phyloP scores from a whole-genome alignment of 2,888 invertebrate species.

The Erpobdella octoculata region DNA sequence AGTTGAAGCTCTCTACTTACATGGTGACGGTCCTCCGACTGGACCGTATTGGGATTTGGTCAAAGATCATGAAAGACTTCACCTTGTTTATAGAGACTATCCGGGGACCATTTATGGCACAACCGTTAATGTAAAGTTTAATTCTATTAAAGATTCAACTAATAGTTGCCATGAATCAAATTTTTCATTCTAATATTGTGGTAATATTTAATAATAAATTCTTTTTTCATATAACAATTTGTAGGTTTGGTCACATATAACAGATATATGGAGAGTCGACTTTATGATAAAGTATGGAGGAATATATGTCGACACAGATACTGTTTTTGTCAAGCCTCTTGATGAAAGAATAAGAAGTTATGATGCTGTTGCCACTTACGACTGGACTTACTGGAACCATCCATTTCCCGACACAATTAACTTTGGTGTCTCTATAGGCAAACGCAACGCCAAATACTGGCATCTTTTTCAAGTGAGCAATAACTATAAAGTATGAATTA shows the following conservation, averaged over 20 bases:
- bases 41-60: conserved; percentile 43
- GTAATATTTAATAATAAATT: not conserved
- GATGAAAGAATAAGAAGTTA: conserved; percentile 38
- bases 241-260: conserved; percentile 42
- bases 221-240: not conserved
- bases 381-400: conserved; percentile 44
- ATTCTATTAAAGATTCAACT: not conserved
- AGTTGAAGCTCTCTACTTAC: conserved; percentile 43
- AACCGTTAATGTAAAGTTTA: conserved; percentile 36
- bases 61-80: conserved; percentile 38
- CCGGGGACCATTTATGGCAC: conserved; percentile 39
- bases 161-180: too few relatives aligned
- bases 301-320: conserved; percentile 49
- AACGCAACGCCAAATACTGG: conserved; percentile 39
- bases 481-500: not conserved
- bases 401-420: conserved; percentile 42
- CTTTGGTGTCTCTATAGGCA: conserved; percentile 44
- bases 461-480: conserved; percentile 33
- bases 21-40: conserved; percentile 42
- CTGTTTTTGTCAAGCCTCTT: conserved; percentile 42
- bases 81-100: conserved; percentile 35
- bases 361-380: conserved; percentile 45
- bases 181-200: not conserved
- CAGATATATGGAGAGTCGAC: conserved; percentile 48
- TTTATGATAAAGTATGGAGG: conserved; percentile 48